Conservation (phyloP, 2,888 invertebrate species). For the Patella depressa region DNA sequence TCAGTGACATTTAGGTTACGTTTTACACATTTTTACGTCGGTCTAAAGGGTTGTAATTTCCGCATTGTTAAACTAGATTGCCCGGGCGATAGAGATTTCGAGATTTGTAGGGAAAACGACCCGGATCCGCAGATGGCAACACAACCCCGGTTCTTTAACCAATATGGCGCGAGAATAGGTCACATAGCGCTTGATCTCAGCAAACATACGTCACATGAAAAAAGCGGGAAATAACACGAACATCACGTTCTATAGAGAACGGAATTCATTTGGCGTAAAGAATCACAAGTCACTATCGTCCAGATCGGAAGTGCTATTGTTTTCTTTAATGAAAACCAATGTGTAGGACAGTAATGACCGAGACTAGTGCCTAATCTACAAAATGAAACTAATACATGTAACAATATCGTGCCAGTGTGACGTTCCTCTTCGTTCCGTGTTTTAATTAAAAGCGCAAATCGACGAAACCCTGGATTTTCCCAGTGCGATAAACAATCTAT, state of each 20-base stretch:
- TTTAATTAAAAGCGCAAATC: conserved; percentile 10
- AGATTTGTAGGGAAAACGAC: too few species aligned
- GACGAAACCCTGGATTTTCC: neutral
- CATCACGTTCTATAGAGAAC: neutral
- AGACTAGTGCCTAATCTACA: neutral
- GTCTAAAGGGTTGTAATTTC: too few species aligned
- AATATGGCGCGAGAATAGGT: neutral
- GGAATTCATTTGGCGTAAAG: conserved; percentile 1
- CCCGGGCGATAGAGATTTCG: too few species aligned
- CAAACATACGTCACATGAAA: neutral
- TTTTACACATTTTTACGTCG: too few species aligned
- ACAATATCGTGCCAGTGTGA: conserved; percentile 4
- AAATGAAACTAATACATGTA: conserved; percentile 7
- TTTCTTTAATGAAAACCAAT: too few species aligned
- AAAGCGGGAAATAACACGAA: neutral
- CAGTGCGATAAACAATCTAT: neutral
- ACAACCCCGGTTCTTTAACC: too few species aligned
- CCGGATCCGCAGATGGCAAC: too few species aligned
- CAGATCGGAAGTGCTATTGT: neutral
- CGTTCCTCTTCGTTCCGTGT: neutral
- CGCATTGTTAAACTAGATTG: too few species aligned
- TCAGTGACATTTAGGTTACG: too few species aligned
- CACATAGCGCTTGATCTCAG: neutral
- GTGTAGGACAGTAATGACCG: neutral
- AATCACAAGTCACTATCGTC: neutral